Evolutionary conservation across 2,888 invertebrate species (phyloP), one percentile per base, ranked within the genome.

Genomic region (Cephus sareptanus): DNA sequence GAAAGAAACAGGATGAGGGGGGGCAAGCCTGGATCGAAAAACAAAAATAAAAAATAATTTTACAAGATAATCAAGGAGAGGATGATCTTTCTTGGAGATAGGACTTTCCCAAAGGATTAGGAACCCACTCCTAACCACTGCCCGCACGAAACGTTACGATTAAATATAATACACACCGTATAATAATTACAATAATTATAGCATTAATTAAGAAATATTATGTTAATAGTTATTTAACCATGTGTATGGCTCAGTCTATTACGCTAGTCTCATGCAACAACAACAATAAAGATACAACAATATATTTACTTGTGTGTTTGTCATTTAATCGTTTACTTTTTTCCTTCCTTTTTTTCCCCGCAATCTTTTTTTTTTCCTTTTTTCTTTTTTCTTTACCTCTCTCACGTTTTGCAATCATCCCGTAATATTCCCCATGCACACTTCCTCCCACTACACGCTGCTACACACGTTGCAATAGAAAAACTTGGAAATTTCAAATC

Each of bases 231-330:
- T 88, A 86, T 88, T 87, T 85, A 89, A 90, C 87, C 89, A 90
- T 81, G 77, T 82, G 81, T 87, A 87, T 88, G 89, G 89, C 87
- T 90, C 90, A 90, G 89, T 90, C 90, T 90, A 90, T 90, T 89
- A 89, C 83, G 87, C 90, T 90, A 90, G 87, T 89, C 87, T 88
- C 89, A 90, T 90, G 89, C 90, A 90, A 89, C 87, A 90, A 89
- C 89, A 90, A 90, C 87, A 90, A 88, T 85, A 85, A 90, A 85
- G 87, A 87, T 89, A 90, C 89, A 90, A 90, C 90, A 88, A 89
- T 90, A 88, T 89, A 87, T 90, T 90, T 88, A 87, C 86, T 89
- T 86, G 85, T 85, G 84, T 83, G 78, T 84, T 83, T 81, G 81
- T 83, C 81, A 37, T 75, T 78, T 78, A 70, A 71, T 78, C 71